Conservation (phyloP, 1,140 invertebrate species). For the Chionoecetes opilio region DNA sequence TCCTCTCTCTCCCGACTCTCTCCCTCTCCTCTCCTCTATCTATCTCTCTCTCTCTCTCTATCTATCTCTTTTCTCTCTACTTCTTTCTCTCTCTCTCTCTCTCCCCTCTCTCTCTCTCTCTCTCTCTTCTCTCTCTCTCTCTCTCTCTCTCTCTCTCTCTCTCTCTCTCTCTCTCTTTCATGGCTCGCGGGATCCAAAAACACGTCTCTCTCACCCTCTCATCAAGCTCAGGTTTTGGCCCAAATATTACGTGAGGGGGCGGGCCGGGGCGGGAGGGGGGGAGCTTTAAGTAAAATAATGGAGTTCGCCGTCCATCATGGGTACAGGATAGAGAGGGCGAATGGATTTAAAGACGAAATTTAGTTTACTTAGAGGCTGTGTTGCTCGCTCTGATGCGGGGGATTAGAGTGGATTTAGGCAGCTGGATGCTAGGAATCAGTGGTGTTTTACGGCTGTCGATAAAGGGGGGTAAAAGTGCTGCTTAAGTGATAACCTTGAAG, state of each 20-base stretch:
- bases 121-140: background rate
- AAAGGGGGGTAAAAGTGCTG: background rate
- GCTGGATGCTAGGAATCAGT: background rate
- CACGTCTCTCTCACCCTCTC: background rate
- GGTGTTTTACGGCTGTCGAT: background rate
- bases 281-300: constrained; percentile 15
- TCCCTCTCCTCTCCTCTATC: too few relatives aligned
- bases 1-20: too few relatives aligned
- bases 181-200: background rate
- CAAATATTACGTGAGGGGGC: background rate
- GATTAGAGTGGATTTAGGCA: background rate
- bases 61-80: background rate
- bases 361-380: background rate
- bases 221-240: background rate
- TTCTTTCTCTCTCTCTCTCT: background rate
- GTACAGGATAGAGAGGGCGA: background rate
- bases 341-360: background rate
- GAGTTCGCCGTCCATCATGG: background rate
- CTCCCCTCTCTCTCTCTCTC: background rate
- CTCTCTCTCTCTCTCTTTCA: background rate
- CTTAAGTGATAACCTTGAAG: background rate
- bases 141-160: background rate
- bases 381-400: background rate
- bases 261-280: background rate
- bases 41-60: too few relatives aligned